Base-by-base conservation (phyloP, 1,140 invertebrate species). In the Aleiodes sp. region DNA sequence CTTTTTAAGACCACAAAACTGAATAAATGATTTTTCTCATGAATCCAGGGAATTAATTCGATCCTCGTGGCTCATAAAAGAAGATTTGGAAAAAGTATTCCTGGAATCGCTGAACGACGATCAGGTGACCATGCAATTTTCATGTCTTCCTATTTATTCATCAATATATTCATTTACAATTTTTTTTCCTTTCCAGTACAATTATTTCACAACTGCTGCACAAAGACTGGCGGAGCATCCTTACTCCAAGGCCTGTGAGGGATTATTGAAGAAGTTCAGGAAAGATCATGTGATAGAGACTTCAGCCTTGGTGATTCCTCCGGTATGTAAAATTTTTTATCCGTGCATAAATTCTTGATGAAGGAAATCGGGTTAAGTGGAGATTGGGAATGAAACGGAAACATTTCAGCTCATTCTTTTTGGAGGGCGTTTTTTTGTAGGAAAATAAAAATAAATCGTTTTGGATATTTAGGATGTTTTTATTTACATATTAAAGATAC, bases 231-330 rank as follows among this genome's bases (percentile, higher is more conserved):
- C 85, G 3, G 80, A 88, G 10, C 90, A 94, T 78, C 94, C 95
- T 9, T 92, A 93, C 79, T 89, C 92, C 0, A 89, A 89, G 46
- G 87, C 85, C 78, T 84, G 78, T 12, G 89, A 91, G 81, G 90
- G 93, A 57, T 94, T 94, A 71, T 90, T 97, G 75, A 87, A 90
- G 67, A 87, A 91, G 65, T 95, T 89, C 76, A 80, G 91, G 64
- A 91, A 88, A 76, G 76, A 85, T 1, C 73, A 93, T 4, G 77
- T 87, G 52, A 80, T 82, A 33, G 87, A 91, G 74, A 88, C 84
- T 21, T 84, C 88, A 70, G 82, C 86, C 12, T 73, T 86, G 33
- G 85, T 88, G 67, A 84, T 91, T 52, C 88, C 89, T 35, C 24
- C 73, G 43, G 82, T 84, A 77, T 74, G 77, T 75, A 59, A 46